Evolutionary conservation across 1,140 invertebrate genomes (phyloP), one percentile per base, ranked within the genome.

Genomic region (Monochamus saltuarius): DNA sequence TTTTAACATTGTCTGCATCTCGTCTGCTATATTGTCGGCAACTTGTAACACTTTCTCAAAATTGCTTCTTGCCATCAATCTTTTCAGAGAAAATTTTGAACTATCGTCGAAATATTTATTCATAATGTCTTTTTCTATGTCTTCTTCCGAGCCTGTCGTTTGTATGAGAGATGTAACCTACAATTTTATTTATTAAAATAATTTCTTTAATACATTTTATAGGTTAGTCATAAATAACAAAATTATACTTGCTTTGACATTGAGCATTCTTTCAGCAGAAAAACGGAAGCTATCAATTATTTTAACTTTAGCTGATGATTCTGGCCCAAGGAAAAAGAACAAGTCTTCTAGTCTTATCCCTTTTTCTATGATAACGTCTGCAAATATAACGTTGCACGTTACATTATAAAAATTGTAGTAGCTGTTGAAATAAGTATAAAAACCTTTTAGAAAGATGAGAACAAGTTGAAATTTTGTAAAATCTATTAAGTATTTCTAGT

Each of bases 21-120:
- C 52, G 19, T 54, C 52, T n/a, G 17, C 34, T 7, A 54, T 14
- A 40, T 22, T 17, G 42, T 40, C 42, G 0, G 42, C 14, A 10
- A 40, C n/a, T 40, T 54, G 52, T 10, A 54, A 40, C 39, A 54
- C 14, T n/a, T 42, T 16, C 11, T 40, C 37, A 10, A 7, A 40
- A n/a, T 42, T 42, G 1, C 40, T 22, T 10, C n/a, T 9, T 13
- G 8, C 10, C 14, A 54, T 11, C 9, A 54, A 19, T 11, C 6
- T 22, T 40, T 29, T 2, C 11, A 54, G 9, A 13, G 52, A 54
- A 7, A 11, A n/a, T 19, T 54, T 35, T 7, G 13, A 14, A 1
- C n/a, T 54, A 7, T 11, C 10, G 10, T 42, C 19, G 34, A 40
- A 54, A 19, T 54, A 54, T 46, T 14, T 17, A 17, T 6, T 29